Base-by-base conservation (phyloP, 1,140 invertebrate species). In the Lasaia peninsularis region DNA sequence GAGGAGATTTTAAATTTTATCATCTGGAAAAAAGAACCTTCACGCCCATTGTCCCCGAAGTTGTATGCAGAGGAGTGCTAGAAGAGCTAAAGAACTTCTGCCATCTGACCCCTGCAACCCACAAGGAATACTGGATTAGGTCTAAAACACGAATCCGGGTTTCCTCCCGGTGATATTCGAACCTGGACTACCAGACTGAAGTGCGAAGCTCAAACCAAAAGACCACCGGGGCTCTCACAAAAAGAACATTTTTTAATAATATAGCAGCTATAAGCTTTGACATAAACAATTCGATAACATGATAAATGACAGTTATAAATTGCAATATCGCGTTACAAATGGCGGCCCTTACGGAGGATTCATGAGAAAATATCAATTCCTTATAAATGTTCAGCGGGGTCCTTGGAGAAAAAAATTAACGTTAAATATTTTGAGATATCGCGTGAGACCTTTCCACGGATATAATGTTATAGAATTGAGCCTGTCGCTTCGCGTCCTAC, bases 361-460 rank as follows among this genome's bases (percentile, higher is more conserved):
- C 78, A 80, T 82, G 76, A 82, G 84, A 84, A 58, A 76, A 79
- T 79, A 79, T 79, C 69, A 82, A 84, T 84, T 81, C 67, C 73
- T 79, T 74, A 77, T 66, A 69, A 77, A 62, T 64, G 64, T 73
- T 71, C 64, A 58, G 55, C 52, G 52, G 70, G 67, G 65, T 67
- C 52, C 52, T 56, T 31, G 20, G 58, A 57, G 65, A 52, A 67
- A 56, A n/a, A 72, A 68, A 76, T 78, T 78, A 80, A 76, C 67
- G 53, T 52, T 63, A 65, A 66, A 65, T 71, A 63, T 63, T 63
- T 60, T 61, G 40, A 55, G 52, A 61, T 20, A 58, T 65, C 51
- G 60, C 21, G 12, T 53, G 16, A 49, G 59, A 61, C 33, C 37
- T 44, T 65, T 65, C 53, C 40, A 44, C 21, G 44, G 49, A 54